Evolutionary conservation across 2,888 invertebrate genomes (phyloP).

Genomic region (Notocelia uddmanniana): DNA sequence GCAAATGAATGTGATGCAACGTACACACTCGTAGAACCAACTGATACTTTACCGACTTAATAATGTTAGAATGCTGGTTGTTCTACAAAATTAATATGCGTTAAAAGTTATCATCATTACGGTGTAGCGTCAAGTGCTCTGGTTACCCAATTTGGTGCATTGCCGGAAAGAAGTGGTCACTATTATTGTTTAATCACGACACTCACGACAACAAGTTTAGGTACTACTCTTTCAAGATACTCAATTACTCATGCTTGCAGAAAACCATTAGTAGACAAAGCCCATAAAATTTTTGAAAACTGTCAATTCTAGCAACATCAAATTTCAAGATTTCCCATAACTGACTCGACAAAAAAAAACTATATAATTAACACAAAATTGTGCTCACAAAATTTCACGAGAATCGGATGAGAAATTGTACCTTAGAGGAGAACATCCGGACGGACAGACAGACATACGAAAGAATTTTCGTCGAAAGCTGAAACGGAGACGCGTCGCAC

Average conservation of each 20-base stretch:
- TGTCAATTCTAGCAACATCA: too few relatives aligned
- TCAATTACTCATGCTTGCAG: background rate
- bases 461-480: too few relatives aligned
- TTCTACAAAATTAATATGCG: slow-evolving; percentile 36
- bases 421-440: too few relatives aligned
- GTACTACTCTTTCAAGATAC: background rate
- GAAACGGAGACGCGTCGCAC: too few relatives aligned
- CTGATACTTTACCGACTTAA: slow-evolving; percentile 37
- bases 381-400: too few relatives aligned
- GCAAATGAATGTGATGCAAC: slow-evolving; percentile 55
- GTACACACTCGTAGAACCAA: slow-evolving; percentile 39
- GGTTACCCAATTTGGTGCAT: slow-evolving; percentile 18
- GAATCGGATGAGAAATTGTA: too few relatives aligned
- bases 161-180: background rate
- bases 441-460: too few relatives aligned
- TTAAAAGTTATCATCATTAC: slow-evolving; percentile 24
- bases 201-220: background rate
- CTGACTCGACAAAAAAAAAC: too few relatives aligned
- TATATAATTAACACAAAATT: too few relatives aligned
- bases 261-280: too few relatives aligned
- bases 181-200: background rate
- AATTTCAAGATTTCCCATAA: too few relatives aligned
- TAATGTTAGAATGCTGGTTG: slow-evolving; percentile 7
- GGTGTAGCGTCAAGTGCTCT: slow-evolving; percentile 1
- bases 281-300: too few relatives aligned